These are phyloP conservation scores for Macropodus opercularis DNA, from an alignment of 2,797 vertebrate species.

Conservation along the genomic window DNA sequence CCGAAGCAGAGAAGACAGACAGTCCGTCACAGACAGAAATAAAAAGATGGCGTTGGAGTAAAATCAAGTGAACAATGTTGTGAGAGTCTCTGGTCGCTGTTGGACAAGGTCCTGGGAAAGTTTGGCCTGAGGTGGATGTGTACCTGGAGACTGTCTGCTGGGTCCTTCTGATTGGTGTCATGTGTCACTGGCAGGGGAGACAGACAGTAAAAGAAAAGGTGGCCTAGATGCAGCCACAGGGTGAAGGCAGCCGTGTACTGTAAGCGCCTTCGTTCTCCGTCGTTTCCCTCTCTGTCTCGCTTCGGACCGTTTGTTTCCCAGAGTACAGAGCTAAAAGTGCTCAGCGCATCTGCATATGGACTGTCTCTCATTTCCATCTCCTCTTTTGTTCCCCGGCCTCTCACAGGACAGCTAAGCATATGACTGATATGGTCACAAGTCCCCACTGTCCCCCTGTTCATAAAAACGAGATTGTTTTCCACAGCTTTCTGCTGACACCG, in stretches of 20 bases:
- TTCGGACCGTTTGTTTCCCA: conserved; percentile 48
- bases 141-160: conserved; percentile 63
- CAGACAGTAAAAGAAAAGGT: conserved; percentile 69
- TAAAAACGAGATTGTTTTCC: conserved; percentile 78
- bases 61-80: conserved; percentile 43
- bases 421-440: conserved; percentile 50
- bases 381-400: conserved; percentile 26
- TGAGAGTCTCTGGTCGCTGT: conserved; percentile 16
- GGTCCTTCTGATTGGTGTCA: conserved; percentile 64
- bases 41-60: conserved; percentile 19
- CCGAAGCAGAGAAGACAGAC: conserved; percentile 16
- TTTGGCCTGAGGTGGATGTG: conserved; percentile 71
- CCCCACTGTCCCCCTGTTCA: conserved; percentile 67
- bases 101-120: conserved; percentile 59
- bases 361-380: conserved; percentile 29
- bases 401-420: conserved; percentile 51
- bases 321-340: conserved; percentile 38
- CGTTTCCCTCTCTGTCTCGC: conserved; percentile 25
- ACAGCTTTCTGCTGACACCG: conserved; percentile 74
- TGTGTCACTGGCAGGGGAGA: conserved; percentile 75
- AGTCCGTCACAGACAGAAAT: conserved; percentile 1
- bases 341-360: conserved; percentile 26
- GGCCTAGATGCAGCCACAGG: conserved; percentile 65
- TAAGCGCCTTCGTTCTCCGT: conserved; percentile 16
- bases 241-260: conserved; percentile 30